Conservation (phyloP, 2,888 invertebrate species). For the Uropetala carovei region DNA sequence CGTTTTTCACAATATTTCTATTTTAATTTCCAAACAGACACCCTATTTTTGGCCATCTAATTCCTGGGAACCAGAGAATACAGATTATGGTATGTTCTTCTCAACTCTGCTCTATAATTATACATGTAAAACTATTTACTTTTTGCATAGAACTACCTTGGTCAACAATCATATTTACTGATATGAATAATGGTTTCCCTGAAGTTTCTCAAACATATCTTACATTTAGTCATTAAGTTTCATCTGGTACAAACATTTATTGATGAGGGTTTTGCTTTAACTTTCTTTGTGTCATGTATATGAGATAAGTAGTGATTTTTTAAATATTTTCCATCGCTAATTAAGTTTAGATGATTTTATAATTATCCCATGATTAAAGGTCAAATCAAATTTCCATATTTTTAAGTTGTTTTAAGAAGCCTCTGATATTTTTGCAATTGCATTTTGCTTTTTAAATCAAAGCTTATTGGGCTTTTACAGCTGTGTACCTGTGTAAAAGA, state of each 20-base stretch:
- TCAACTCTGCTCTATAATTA: slow-evolving; percentile 33
- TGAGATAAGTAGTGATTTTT: too few species aligned
- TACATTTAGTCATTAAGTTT: too few species aligned
- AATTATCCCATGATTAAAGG: background rate
- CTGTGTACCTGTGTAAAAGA: slow-evolving; percentile 98
- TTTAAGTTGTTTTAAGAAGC: background rate
- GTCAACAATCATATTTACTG: too few species aligned
- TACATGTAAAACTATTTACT: background rate
- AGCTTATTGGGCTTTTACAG: slow-evolving; percentile 77
- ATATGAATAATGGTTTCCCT: too few species aligned
- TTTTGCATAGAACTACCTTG: too few species aligned
- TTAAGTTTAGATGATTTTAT: too few species aligned
- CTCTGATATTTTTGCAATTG: background rate
- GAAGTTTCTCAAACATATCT: too few species aligned
- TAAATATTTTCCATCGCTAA: too few species aligned
- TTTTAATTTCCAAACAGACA: slow-evolving; percentile 81
- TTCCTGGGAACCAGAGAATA: slow-evolving; percentile 99
- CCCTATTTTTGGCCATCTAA: slow-evolving; percentile 99
- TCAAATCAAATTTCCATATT: slow-evolving; percentile 33
- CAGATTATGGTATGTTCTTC: slow-evolving; percentile 90
- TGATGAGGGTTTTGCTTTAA: too few species aligned
- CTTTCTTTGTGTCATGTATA: too few species aligned
- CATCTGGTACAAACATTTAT: too few species aligned
- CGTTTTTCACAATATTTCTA: background rate
- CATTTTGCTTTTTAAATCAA: background rate